These are phyloP conservation scores for Spermophilus dauricus DNA, from an alignment of 2,113 vertebrate genomes.

Conservation along the genomic window DNA sequence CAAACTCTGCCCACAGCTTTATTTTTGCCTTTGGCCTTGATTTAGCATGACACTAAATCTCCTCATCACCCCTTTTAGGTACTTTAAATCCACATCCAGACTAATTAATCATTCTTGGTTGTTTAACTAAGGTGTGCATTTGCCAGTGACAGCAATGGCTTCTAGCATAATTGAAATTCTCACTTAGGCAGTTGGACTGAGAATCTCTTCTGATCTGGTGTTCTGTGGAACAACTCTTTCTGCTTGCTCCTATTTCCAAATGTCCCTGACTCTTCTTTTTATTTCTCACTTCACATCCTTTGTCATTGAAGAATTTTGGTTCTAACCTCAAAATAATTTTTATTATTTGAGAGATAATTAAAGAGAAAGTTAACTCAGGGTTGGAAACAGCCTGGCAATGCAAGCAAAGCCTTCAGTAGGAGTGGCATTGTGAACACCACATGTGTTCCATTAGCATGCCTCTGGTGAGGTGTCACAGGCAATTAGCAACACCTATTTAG, in stretches of 20 bases:
- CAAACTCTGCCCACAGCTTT: not conserved
- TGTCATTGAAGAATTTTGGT: not conserved
- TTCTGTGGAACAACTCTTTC: not conserved
- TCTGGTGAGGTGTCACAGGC: not conserved
- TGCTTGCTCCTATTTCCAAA: not conserved
- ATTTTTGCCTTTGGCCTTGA: not conserved
- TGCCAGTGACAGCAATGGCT: not conserved
- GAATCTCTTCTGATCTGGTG: not conserved
- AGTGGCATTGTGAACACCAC: not conserved
- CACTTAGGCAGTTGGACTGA: not conserved
- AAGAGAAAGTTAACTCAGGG: not conserved
- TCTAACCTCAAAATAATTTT: not conserved
- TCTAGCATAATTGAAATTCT: not conserved
- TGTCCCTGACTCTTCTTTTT: not conserved
- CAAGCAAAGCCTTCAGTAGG: not conserved
- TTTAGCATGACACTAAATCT: not conserved
- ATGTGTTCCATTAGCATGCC: not conserved
- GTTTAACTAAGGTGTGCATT: not conserved
- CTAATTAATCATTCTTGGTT: not conserved
- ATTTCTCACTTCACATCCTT: not conserved
- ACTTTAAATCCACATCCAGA: not conserved
- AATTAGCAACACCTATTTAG: not conserved
- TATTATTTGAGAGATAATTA: not conserved
- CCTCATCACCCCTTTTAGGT: not conserved
- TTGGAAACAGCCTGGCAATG: not conserved